Evolutionary conservation across 1,140 invertebrate genomes (phyloP).

Genomic region (Plodia interpunctella): DNA sequence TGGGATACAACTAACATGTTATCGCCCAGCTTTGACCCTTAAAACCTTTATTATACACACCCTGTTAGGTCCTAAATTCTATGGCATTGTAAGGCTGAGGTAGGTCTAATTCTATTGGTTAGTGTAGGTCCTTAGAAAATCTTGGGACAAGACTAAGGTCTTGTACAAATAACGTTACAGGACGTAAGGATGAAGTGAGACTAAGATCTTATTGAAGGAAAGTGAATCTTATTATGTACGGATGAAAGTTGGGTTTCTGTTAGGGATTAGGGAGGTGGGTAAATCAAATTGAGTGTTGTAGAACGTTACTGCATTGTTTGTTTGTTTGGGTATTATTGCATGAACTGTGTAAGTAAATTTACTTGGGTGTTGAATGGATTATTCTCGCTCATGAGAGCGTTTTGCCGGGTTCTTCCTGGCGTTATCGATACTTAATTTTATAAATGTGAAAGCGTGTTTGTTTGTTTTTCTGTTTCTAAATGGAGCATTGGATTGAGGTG

Average conservation of each 20-base stretch:
- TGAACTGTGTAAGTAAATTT: constrained; percentile 27
- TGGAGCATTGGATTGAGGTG: no score
- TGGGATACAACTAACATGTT: constrained; percentile 21
- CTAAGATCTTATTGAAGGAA: constrained; percentile 3
- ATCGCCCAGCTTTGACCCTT: constrained; percentile 55
- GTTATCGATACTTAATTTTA: no score
- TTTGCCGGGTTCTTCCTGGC: no score
- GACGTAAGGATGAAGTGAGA: constrained; percentile 24
- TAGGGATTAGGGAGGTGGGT: constrained; percentile 8
- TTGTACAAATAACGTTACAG: constrained; percentile 32
- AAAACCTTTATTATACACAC: constrained; percentile 15
- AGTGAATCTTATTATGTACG: constrained; percentile 14
- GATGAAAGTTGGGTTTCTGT: constrained; percentile 17
- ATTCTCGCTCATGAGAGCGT: no score
- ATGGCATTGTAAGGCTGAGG: background rate
- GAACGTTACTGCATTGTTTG: background rate
- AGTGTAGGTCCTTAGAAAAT: constrained; percentile 37
- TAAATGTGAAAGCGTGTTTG: no score
- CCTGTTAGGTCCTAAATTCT: constrained; percentile 4
- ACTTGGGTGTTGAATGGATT: constrained; percentile 29
- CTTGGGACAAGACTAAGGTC: constrained; percentile 34
- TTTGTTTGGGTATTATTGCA: no score
- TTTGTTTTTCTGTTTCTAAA: no score
- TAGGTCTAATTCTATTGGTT: constrained; percentile 38
- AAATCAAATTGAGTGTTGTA: constrained; percentile 28